A percentile compares a stretch with the other conserved stretches of the same genome.
phyloP scores from a whole-genome alignment of 2,888 invertebrate genomes.

The Scaeva pyrastri region DNA sequence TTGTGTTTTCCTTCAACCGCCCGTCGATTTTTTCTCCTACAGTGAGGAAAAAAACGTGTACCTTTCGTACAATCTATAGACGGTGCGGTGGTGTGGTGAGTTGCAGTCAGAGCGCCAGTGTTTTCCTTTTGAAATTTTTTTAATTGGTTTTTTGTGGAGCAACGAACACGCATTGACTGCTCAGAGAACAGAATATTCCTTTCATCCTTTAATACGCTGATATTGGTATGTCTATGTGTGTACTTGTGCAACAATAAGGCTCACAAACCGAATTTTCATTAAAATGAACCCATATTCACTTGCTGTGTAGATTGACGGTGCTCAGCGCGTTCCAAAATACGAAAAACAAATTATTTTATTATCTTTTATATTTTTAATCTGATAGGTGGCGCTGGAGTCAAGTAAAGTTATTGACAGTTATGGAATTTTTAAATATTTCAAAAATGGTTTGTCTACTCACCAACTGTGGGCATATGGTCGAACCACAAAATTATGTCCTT shows the following conservation, averaged over 20 bases:
- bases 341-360: background rate
- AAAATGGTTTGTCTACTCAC: conserved; percentile 3
- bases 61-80: background rate
- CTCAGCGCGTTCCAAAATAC: background rate
- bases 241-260: conserved; percentile 13
- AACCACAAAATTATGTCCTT: too few species aligned
- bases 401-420: too few species aligned
- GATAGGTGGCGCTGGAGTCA: too few species aligned
- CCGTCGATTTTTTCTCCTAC: background rate
- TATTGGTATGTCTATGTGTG: background rate
- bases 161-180: conserved; percentile 44
- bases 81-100: conserved; percentile 59
- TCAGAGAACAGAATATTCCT: background rate
- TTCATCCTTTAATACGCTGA: background rate
- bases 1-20: background rate
- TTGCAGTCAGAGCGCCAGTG: conserved; percentile 33
- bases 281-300: background rate
- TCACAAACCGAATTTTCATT: conserved; percentile 4
- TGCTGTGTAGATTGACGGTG: background rate
- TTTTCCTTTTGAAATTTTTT: conserved; percentile 38
- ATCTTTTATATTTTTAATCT: too few species aligned
- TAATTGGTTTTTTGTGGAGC: conserved; percentile 58
- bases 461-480: too few species aligned
- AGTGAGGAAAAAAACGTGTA: background rate
- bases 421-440: too few species aligned